phyloP scores from a whole-genome alignment of 2,113 vertebrate genomes.

The Sinocyclocheilus rhinocerous region DNA sequence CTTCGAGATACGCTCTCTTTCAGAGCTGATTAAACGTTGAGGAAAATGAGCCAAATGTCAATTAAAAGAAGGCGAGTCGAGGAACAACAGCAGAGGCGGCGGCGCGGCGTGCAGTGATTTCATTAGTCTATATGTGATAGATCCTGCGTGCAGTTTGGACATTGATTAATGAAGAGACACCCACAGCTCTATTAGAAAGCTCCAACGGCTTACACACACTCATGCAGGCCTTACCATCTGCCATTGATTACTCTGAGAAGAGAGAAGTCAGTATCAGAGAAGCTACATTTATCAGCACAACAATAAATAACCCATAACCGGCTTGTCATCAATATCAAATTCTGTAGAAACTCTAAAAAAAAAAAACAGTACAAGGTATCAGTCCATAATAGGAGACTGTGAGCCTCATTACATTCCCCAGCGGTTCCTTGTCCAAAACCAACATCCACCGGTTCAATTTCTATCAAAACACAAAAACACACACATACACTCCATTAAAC shows the following conservation, averaged over 20 bases:
- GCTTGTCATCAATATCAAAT: constrained; percentile 3
- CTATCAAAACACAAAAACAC: constrained; percentile 23
- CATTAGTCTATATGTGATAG: constrained; percentile 43
- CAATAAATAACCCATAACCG: constrained; percentile 21
- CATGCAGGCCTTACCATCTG: neutral
- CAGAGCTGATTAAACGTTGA: constrained; percentile 6
- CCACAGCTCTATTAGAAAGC: constrained; percentile 47
- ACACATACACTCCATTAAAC: constrained; percentile 6
- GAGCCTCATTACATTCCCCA: neutral
- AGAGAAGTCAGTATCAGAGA: neutral
- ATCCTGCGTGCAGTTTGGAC: constrained; percentile 32
- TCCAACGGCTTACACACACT: neutral
- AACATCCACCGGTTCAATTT: constrained; percentile 12
- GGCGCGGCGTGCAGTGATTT: constrained; percentile 20
- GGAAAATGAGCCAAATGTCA: constrained; percentile 41
- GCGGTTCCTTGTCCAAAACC: neutral
- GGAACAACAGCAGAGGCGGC: constrained; percentile 19
- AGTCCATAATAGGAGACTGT: neutral
- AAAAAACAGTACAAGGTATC: neutral
- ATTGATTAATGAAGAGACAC: constrained; percentile 51
- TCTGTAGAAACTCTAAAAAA: neutral
- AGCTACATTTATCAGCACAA: constrained; percentile 14
- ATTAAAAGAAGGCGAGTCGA: constrained; percentile 27
- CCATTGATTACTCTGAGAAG: neutral
- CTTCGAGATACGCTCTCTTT: neutral